phyloP scores from a whole-genome alignment of 2,113 vertebrate genomes.

The Anas platyrhynchos region DNA sequence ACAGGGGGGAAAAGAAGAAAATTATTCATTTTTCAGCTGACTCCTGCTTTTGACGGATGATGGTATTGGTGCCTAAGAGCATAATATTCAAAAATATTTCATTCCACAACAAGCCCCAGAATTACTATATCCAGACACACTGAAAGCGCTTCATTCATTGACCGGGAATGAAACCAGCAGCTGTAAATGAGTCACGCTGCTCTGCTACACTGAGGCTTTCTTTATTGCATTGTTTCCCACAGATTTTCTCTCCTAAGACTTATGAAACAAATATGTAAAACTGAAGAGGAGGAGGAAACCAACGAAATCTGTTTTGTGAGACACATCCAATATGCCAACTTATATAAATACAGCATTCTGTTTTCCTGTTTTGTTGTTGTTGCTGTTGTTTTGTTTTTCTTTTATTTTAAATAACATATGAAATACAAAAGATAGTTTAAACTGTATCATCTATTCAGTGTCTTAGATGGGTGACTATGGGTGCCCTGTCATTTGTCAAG shows the following conservation, averaged over 20 bases:
- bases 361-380: background rate
- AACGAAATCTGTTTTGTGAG: slow-evolving; percentile 14
- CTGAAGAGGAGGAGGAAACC: slow-evolving; percentile 21
- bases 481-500: background rate
- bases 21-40: background rate
- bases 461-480: background rate
- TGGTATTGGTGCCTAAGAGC: background rate
- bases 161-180: slow-evolving; percentile 49
- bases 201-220: background rate
- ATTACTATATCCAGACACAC: background rate
- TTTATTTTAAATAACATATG: background rate
- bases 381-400: background rate
- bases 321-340: background rate
- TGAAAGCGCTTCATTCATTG: slow-evolving; percentile 52
- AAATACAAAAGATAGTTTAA: background rate
- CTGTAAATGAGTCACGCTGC: slow-evolving; percentile 60
- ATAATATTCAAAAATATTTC: background rate
- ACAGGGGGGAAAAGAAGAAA: background rate
- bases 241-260: slow-evolving; percentile 3
- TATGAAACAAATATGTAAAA: slow-evolving; percentile 39
- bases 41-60: background rate
- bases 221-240: slow-evolving; percentile 40
- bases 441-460: background rate
- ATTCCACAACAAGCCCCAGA: background rate
- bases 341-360: background rate